Evolutionary conservation across 2,113 vertebrate species (phyloP).

Genomic region (Poeciliopsis occidentalis): DNA sequence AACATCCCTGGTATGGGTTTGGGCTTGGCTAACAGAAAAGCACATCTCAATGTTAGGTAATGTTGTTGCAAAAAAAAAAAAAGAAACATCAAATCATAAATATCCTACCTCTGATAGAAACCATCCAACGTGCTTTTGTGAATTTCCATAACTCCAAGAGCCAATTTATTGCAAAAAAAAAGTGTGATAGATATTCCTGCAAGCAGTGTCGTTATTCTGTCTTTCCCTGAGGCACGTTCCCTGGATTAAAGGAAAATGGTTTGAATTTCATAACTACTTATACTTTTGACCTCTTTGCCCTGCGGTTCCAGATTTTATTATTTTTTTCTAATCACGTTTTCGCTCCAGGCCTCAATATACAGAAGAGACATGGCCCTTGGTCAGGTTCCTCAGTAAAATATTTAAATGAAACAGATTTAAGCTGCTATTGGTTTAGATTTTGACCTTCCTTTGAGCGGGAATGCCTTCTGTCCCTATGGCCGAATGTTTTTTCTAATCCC

Average conservation of each 20-base stretch:
- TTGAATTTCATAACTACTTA: conserved; percentile 27
- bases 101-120: conserved; percentile 44
- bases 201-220: neutral
- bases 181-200: conserved; percentile 4
- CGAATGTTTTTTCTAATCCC: conserved; percentile 54
- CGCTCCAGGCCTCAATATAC: conserved; percentile 15
- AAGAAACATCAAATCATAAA: conserved; percentile 4
- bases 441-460: conserved; percentile 61
- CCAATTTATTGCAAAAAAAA: neutral
- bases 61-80: neutral
- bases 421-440: conserved; percentile 38
- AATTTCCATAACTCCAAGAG: conserved; percentile 15
- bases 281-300: conserved; percentile 34
- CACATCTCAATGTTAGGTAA: neutral
- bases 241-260: conserved; percentile 38
- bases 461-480: conserved; percentile 59
- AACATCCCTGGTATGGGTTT: neutral
- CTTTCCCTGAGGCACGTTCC: neutral
- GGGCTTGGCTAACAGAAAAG: neutral
- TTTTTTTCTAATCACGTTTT: conserved; percentile 43
- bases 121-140: conserved; percentile 5
- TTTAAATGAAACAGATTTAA: conserved; percentile 40
- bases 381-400: conserved; percentile 47
- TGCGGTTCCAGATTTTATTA: conserved; percentile 26
- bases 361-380: conserved; percentile 18